Base-by-base conservation (phyloP, 1,140 invertebrate genomes). In the Reticulitermes speratus region DNA sequence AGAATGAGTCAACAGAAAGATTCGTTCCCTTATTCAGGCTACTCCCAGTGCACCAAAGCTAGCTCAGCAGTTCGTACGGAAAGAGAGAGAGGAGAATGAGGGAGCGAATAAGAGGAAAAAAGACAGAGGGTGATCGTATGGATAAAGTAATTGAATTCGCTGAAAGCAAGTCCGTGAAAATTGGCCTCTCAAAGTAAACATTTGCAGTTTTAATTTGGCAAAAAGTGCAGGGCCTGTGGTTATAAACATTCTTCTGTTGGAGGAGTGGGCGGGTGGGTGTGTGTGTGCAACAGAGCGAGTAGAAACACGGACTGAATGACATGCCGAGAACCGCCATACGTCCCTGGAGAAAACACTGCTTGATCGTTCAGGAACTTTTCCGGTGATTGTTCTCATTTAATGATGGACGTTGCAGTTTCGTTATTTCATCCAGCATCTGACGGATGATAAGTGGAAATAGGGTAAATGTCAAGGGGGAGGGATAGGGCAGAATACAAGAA, bases 121-220 rank as follows among this genome's bases (percentile, higher is more conserved):
- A 75, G 65, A 75, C 9, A 75, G 65, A 75, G 25, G 7, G 65
- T 8, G 65, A 75, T 75, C 65, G 65, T 75, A 75, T 30, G n/a
- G 65, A 75, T 75, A 75, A 75, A 75, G n/a, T 75, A 75, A 75
- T 75, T 75, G 65, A 75, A 75, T 75, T 75, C 65, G 25, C 12
- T 75, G 65, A 30, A 75, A 75, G 65, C 65, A 75, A 75, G 65
- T 75, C 65, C 65, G 14, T 30, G 65, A 75, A 75, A 75, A 75
- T 75, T 75, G 65, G 65, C 65, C 65, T 30, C 65, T 75, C n/a
- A 75, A 75, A 75, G 65, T 30, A 75, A 75, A 75, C 65, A 75
- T 75, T 75, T 75, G n/a, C 65, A n/a, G 65, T 75, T 75, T 75
- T 75, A 75, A 75, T 75, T 75, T 75, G 65, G 65, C 25, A 75